Evolutionary conservation across 1,140 invertebrate species (phyloP).

Genomic region (Nixonia krombeini): DNA sequence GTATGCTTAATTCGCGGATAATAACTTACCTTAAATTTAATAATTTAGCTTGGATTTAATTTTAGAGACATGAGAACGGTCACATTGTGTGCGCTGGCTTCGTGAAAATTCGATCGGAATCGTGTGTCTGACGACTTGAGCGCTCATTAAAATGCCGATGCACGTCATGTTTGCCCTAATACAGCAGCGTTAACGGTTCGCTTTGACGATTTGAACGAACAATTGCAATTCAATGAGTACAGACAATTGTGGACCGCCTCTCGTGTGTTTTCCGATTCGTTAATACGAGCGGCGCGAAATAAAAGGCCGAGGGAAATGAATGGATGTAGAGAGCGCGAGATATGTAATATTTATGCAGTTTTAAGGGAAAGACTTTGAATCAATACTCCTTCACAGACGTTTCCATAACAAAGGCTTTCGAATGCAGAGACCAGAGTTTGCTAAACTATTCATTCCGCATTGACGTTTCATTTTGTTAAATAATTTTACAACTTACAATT

Average conservation of each 20-base stretch:
- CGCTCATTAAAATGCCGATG: constrained; percentile 2
- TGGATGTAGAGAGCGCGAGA: too few relatives aligned
- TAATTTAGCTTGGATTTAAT: too few relatives aligned
- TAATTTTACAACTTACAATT: too few relatives aligned
- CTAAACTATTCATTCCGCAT: too few relatives aligned
- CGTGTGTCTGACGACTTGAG: background rate
- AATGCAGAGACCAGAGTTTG: too few relatives aligned
- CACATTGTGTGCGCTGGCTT: background rate
- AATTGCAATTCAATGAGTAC: too few relatives aligned
- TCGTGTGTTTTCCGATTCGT: constrained; percentile 28
- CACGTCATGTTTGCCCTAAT: constrained; percentile 4
- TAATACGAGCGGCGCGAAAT: background rate
- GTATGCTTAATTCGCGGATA: too few relatives aligned
- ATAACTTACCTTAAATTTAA: too few relatives aligned
- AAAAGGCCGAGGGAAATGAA: background rate
- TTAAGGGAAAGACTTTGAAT: background rate
- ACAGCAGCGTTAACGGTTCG: constrained; percentile 3
- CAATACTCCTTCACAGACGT: background rate
- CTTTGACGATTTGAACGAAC: too few relatives aligned
- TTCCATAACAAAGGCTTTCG: constrained; percentile 3
- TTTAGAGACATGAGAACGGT: too few relatives aligned
- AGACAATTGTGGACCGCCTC: too few relatives aligned
- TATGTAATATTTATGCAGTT: constrained; percentile 3
- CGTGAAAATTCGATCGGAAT: constrained; percentile 1
- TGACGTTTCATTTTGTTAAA: background rate